phyloP scores from a whole-genome alignment of 2,888 invertebrate species.

The Drosophila buzzatii region DNA sequence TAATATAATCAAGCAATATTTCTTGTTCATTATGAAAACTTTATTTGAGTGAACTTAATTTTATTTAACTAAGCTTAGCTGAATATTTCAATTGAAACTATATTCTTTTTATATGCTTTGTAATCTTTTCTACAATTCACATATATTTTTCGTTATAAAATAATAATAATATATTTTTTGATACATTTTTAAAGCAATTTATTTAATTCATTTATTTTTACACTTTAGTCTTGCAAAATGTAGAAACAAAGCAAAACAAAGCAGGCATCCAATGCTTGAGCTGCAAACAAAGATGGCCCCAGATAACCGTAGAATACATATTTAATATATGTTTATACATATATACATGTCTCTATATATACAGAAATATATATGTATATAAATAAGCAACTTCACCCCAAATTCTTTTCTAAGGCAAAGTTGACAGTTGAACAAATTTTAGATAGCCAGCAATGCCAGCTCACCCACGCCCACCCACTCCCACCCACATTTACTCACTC shows the following conservation, averaged over 20 bases:
- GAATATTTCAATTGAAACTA: no score
- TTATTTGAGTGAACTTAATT: no score
- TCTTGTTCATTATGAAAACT: no score
- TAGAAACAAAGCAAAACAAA: neutral
- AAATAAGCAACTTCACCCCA: slow-evolving; percentile 12
- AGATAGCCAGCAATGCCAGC: slow-evolving; percentile 29
- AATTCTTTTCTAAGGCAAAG: slow-evolving; percentile 36
- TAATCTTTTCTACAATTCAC: no score
- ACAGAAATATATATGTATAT: neutral
- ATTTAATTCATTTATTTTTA: neutral
- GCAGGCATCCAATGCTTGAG: neutral
- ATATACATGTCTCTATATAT: neutral
- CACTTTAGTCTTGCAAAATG: neutral
- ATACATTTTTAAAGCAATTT: neutral
- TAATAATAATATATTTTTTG: neutral
- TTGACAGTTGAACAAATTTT: slow-evolving; percentile 58
- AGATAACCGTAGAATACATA: neutral
- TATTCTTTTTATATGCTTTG: no score
- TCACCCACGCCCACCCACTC: neutral
- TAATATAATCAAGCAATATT: no score
- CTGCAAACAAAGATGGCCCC: neutral
- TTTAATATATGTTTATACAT: neutral
- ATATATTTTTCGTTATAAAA: no score
- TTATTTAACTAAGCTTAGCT: no score
- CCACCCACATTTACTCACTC: no score